Base-by-base conservation (phyloP, 2,888 invertebrate genomes). In the Pegoplata infirma region DNA sequence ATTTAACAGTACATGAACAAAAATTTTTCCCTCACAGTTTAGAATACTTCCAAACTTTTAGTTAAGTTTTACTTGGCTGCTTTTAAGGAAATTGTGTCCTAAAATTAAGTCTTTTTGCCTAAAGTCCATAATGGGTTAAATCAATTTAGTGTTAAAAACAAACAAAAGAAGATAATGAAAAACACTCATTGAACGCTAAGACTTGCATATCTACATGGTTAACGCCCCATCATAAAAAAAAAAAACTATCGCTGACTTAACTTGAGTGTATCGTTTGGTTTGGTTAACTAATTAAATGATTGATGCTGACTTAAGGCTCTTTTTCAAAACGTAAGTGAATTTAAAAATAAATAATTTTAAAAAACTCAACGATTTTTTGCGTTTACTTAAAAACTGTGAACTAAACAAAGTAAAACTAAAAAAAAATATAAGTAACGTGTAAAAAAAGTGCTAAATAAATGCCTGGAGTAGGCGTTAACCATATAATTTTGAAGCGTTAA, bases 401-500 rank as follows among this genome's bases (percentile, higher is more conserved):
- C n/a, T n/a, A n/a, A n/a, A 17, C 17, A 21, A 32, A 5, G 17
- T 32, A 12, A n/a, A 23, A 61, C n/a, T n/a, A 46, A 3, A 17
- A 47, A 53, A 17, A 0, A 63, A 40, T 25, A 17, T 56, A 71
- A 17, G 36, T 47, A 21, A 32, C 23, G n/a, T n/a, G n/a, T n/a
- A n/a, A n/a, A 51, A 68, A 40, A 75, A 69, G 63, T 69, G 75
- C 63, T 51, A 69, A 59, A 61, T 47, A 46, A 59, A 46, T 55
- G 28, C 67, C 56, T 51, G 10, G 69, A 74, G 61, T 80, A 76
- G 82, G 81, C 82, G 82, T 77, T 61, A 46, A 82, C 80, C 75
- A 80, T 81, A 82, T 82, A 84, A 83, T 82, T 67, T 84, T 84
- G 76, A 84, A 84, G 86, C 84, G 86, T 82, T 83, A 85, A 87